Conservation (phyloP, 2,113 vertebrate species). For the Campylomormyrus numenius region DNA sequence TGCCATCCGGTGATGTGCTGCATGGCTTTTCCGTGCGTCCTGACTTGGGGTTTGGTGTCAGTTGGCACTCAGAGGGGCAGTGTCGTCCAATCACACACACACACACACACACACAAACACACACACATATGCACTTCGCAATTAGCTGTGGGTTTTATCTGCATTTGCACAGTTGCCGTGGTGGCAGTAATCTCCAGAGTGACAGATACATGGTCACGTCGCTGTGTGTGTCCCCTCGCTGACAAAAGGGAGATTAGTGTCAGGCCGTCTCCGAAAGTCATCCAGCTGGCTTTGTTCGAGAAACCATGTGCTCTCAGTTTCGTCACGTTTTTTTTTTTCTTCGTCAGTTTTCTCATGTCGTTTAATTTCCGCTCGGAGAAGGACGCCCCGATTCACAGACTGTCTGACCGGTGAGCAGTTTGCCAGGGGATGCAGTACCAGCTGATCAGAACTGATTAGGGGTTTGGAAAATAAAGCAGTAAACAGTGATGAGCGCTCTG, state of each 20-base stretch:
- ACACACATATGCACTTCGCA: neutral
- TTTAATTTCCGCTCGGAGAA: neutral
- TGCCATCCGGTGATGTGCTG: neutral
- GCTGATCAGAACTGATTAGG: neutral
- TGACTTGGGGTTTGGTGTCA: neutral
- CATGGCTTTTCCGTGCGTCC: neutral
- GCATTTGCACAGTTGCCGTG: constrained; percentile 13
- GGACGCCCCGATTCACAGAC: neutral
- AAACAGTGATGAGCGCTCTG: neutral
- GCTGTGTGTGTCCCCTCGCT: neutral
- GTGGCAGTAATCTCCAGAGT: constrained; percentile 11
- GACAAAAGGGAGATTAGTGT: constrained; percentile 9
- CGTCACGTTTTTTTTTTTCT: constrained; percentile 1
- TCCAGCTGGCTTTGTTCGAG: neutral
- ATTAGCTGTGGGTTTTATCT: neutral
- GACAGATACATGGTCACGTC: neutral
- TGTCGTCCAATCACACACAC: neutral
- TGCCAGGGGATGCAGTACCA: neutral
- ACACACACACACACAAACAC: neutral
- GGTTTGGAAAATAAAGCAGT: neutral
- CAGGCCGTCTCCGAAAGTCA: neutral
- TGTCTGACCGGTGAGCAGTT: neutral
- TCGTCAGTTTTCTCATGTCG: neutral
- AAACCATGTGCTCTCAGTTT: neutral
- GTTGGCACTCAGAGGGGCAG: neutral